Evolutionary conservation across 2,797 vertebrate genomes (phyloP).

Genomic region (Schizothorax lantsangensis): DNA sequence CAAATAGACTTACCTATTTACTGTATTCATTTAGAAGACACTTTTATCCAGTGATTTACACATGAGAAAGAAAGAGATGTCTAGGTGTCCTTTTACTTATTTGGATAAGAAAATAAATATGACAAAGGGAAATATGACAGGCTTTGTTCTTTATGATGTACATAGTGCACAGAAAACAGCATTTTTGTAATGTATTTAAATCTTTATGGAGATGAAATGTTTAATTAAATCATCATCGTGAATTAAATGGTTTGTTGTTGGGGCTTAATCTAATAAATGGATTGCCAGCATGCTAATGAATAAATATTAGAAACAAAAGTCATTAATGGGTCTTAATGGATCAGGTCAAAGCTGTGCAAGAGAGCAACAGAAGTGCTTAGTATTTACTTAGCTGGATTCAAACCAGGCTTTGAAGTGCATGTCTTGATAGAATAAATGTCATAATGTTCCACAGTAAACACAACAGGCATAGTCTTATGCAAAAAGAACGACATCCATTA

Average conservation of each 20-base stretch:
- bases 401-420: constrained; percentile 18
- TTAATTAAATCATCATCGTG: not conserved
- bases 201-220: not conserved
- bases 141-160: not conserved
- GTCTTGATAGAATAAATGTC: constrained; percentile 6
- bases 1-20: not conserved
- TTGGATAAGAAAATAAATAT: not conserved
- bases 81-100: not conserved
- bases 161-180: not conserved
- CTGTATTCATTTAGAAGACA: not conserved
- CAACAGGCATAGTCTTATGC: not conserved
- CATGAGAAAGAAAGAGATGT: not conserved
- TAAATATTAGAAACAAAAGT: not conserved
- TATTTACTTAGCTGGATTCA: not conserved
- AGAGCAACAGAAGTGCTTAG: not conserved
- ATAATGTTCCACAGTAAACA: constrained; percentile 18
- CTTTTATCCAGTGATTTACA: not conserved
- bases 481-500: constrained; percentile 10
- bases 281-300: constrained; percentile 2
- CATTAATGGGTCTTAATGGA: constrained; percentile 13
- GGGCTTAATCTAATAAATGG: not conserved
- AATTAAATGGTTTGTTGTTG: not conserved
- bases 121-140: not conserved
- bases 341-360: constrained; percentile 21
- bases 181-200: not conserved